Base-by-base conservation (phyloP, 2,113 vertebrate species). In the Barnardius zonarius region DNA sequence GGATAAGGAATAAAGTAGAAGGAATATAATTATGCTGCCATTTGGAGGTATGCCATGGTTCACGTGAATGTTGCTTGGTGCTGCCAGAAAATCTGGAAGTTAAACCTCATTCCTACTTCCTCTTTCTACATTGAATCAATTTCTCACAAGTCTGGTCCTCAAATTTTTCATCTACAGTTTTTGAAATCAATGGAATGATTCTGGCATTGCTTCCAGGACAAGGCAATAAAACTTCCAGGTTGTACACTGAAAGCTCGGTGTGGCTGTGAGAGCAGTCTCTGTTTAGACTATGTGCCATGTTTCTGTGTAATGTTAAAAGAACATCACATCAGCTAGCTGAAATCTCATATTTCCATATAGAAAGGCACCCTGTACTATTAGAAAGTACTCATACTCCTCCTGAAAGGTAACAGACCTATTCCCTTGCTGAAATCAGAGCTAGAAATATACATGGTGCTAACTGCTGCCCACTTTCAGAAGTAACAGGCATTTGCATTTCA, bases 211-310 rank as follows among this genome's bases (percentile, higher is more conserved):
- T 85, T 90, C n/a, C 33, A 82, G 35, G n/a, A 39, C 37, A 85
- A 88, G 62, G 85, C 87, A 93, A 64, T 66, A 76, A 73, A 85
- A 48, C 35, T 77, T 83, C 62, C 83, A 44, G 67, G 27, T 62
- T 67, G 52, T 69, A 4, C 20, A 82, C 57, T 33, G 20, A 37
- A 63, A 79, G 27, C 14, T 43, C 73, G 27, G 2, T 73, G 52
- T 33, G 43, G 20, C 39, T 66, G 39, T 48, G 78, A 39, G 64
- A 10, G 25, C 4, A 68, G 12, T 2, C 23, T n/a, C 28, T 37
- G 31, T n/a, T 33, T 6, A 70, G 10, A 16, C 4, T 20, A 3
- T 2, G 5, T 35, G 44, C n/a, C 5, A 0, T 39, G 22, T 24
- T 63, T 67, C 81, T 39, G 10, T 23, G 13, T 6, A n/a, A 2